Conservation (phyloP, 2,113 vertebrate genomes). For the Corvus hawaiiensis region DNA sequence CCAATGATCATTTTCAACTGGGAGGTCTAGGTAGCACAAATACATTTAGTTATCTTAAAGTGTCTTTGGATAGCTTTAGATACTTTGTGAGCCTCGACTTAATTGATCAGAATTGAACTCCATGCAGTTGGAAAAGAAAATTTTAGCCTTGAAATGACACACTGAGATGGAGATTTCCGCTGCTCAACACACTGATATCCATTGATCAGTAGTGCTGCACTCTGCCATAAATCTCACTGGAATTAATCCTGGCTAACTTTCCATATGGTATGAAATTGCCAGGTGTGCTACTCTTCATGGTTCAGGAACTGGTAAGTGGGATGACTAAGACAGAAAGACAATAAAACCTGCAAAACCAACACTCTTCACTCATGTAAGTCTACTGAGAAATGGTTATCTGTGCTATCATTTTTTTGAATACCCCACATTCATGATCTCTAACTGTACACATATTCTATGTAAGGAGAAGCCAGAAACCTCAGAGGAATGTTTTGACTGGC, state of each 20-base stretch:
- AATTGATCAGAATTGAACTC: not conserved
- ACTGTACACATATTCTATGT: not conserved
- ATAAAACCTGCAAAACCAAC: not conserved
- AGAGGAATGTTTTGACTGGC: not conserved
- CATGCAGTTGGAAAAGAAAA: not conserved
- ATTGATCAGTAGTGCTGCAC: not conserved
- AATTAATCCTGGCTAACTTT: constrained; percentile 14
- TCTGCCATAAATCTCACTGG: not conserved
- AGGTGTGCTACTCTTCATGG: not conserved
- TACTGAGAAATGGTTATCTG: not conserved
- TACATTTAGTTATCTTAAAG: not conserved
- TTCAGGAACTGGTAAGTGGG: not conserved
- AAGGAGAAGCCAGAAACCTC: not conserved
- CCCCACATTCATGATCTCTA: not conserved
- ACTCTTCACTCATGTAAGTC: not conserved
- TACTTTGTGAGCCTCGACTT: fast-evolving
- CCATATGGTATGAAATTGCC: not conserved
- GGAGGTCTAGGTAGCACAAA: not conserved
- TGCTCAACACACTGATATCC: not conserved
- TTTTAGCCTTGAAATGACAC: not conserved
- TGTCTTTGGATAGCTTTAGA: not conserved
- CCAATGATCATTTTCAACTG: not conserved
- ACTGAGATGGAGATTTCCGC: not conserved
- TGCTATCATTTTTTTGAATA: not conserved
- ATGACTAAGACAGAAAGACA: not conserved